Evolutionary conservation across 2,113 vertebrate species (phyloP).

Genomic region (Bambusicola thoracicus): DNA sequence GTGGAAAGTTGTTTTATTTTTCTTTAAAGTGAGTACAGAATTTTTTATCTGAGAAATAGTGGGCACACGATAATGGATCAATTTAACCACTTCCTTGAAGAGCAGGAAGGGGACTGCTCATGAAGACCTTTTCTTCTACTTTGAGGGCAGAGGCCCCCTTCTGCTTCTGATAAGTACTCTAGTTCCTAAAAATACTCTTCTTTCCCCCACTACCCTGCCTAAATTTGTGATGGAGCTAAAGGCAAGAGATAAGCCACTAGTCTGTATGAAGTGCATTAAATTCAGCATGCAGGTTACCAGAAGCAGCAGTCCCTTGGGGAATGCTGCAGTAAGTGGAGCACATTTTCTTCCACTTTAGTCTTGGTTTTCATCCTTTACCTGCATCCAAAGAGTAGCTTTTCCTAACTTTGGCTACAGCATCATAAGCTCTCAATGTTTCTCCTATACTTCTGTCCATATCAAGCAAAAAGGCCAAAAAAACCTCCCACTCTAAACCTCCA

Average conservation of each 20-base stretch:
- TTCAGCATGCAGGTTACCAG: fast-evolving
- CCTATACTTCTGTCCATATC: background rate
- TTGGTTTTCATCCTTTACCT: background rate
- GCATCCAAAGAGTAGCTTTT: background rate
- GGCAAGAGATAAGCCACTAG: background rate
- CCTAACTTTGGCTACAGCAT: background rate
- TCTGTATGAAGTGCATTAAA: background rate
- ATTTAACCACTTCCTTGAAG: background rate
- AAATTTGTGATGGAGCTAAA: background rate
- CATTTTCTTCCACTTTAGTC: background rate
- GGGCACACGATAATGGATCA: background rate
- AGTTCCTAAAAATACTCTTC: background rate
- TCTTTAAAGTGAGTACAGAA: background rate
- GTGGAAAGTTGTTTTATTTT: background rate
- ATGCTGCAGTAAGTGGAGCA: background rate
- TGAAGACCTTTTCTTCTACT: background rate
- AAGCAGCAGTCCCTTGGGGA: background rate
- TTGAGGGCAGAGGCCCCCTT: background rate
- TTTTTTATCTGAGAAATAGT: background rate
- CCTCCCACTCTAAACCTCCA: background rate
- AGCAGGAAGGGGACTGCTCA: background rate
- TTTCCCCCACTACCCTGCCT: background rate
- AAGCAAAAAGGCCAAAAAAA: slow-evolving; percentile 23
- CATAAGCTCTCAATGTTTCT: slow-evolving; percentile 19
- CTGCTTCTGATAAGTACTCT: fast-evolving